A percentile compares a stretch with the other conserved stretches of the same genome.
Evolutionary conservation across 2,888 invertebrate species (phyloP).

Genomic region (Mesochorus sp.): DNA sequence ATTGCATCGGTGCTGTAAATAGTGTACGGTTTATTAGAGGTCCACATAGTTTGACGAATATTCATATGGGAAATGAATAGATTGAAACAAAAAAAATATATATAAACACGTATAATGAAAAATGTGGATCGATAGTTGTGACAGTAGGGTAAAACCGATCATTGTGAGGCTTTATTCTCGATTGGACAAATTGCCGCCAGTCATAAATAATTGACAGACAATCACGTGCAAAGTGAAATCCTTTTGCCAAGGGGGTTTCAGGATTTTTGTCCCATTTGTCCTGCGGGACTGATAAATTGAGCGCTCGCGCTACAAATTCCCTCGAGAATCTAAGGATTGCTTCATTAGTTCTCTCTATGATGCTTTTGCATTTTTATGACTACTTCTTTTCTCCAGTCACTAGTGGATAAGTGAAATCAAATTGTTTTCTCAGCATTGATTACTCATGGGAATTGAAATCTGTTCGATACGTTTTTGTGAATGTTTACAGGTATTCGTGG

Average conservation of each 20-base stretch:
- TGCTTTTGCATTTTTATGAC: neutral
- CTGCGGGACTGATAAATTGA: conserved; percentile 44
- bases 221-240: conserved; percentile 66
- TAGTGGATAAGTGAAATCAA: neutral
- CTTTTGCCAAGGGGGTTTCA: conserved; percentile 18
- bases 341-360: conserved; percentile 24
- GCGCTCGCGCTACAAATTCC: conserved; percentile 1
- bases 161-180: conserved; percentile 72
- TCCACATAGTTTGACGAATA: neutral
- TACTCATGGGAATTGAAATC: neutral
- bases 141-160: conserved; percentile 70
- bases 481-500: too few relatives aligned
- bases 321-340: conserved; percentile 10
- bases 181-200: conserved; percentile 79
- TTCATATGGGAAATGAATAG: neutral
- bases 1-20: neutral
- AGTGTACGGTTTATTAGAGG: conserved; percentile 1
- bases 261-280: conserved; percentile 22
- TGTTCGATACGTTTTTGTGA: too few relatives aligned
- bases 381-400: neutral
- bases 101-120: too few relatives aligned
- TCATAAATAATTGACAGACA: conserved; percentile 81
- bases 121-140: conserved; percentile 53
- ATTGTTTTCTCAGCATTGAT: neutral
- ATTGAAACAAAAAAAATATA: neutral